Evolutionary conservation across 2,797 vertebrate genomes (phyloP).

Genomic region (Acipenser oxyrinchus): DNA sequence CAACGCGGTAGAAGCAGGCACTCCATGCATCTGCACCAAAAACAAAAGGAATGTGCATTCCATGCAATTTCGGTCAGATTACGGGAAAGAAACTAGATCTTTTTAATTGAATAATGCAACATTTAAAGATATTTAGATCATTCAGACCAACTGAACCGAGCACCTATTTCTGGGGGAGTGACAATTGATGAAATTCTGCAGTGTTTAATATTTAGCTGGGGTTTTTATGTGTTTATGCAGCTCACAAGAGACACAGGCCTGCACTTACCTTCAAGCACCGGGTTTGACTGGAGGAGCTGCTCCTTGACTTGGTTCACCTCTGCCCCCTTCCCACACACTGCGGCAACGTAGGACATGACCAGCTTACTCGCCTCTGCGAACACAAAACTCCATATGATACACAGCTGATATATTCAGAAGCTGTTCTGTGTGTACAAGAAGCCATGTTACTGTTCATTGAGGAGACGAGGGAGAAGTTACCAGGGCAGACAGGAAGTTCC

Average conservation of each 20-base stretch:
- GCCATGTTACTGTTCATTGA: background rate
- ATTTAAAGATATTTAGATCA: no score
- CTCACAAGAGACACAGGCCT: no score
- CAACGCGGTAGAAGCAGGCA: background rate
- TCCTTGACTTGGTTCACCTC: slow-evolving; percentile 99
- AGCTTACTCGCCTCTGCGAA: slow-evolving; percentile 92
- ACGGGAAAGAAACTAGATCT: no score
- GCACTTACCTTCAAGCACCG: slow-evolving; percentile 91
- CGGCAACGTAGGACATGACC: slow-evolving; percentile 98
- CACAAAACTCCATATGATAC: background rate
- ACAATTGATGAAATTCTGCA: no score
- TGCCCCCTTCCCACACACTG: slow-evolving; percentile 95
- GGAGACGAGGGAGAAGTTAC: background rate
- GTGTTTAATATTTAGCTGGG: no score
- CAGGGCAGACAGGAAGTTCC: background rate
- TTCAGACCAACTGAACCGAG: no score
- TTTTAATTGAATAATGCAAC: no score
- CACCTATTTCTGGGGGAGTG: no score
- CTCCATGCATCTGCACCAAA: slow-evolving; percentile 28
- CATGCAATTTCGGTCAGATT: no score
- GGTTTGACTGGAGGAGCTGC: slow-evolving; percentile 96
- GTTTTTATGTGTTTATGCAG: no score
- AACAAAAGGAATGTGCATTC: background rate
- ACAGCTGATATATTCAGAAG: no score
- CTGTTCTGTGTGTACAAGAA: background rate